Base-by-base conservation (phyloP, 1,140 invertebrate species). In the Saxidomus purpurata region DNA sequence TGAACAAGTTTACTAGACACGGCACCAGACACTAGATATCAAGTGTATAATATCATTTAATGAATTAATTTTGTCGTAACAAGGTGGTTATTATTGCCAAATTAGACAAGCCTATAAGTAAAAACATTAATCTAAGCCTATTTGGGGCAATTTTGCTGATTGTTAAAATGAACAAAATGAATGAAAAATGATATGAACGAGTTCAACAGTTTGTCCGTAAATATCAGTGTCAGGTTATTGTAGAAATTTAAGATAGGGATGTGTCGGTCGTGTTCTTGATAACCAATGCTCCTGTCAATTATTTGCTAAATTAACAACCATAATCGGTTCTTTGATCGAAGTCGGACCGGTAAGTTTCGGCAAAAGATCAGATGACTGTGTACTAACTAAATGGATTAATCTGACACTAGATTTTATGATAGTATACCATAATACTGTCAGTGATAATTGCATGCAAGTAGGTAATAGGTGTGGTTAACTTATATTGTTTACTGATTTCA, bases 271-370 rank as follows among this genome's bases (percentile, higher is more conserved):
- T 40, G 13, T 69, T 52, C 71, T 40, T 55, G 17, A 25, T 61
- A 55, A 82, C 28, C 34, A 28, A 25, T 34, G 17, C n/a, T 13
- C 59, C 40, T 49, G 82, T 69, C 82, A 71, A 71, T 84, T 84
- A 84, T 84, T 31, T 69, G 61, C 63, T 84, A 71, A 84, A 84
- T 84, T 84, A 84, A 84, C 82, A 69, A 84, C 25, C 55, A 40
- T 82, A 82, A 82, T 82, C 80, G 28, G 52, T 38, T 19, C 8
- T 82, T 82, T 82, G 52, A 82, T 82, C 80, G 52, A 63, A 79
- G 52, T 40, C 80, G 52, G 22, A 40, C 52, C 55, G 80, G 63
- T 82, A 82, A 82, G 38, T 63, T 25, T 59, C 67, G 67, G 67
- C 67, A 38, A 71, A 71, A 71, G 67, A 71, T 71, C 67, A 71